phyloP scores from a whole-genome alignment of 2,797 vertebrate species.

The Nannoperca australis region DNA sequence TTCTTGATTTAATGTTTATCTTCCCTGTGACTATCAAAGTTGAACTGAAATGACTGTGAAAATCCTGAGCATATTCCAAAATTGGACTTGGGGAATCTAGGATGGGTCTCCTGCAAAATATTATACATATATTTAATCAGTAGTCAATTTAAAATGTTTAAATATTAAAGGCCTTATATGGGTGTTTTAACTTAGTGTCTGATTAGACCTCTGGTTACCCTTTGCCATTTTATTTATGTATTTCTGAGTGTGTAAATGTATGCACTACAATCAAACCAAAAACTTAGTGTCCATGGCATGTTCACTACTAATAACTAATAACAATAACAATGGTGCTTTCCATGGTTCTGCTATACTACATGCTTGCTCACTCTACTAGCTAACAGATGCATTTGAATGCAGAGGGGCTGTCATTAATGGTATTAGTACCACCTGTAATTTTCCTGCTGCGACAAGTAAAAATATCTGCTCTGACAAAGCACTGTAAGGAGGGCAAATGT shows the following conservation, averaged over 20 bases:
- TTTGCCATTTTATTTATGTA: not conserved
- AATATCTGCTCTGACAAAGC: not conserved
- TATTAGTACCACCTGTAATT: not conserved
- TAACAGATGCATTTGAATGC: not conserved
- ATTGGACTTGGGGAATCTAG: not conserved
- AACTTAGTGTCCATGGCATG: too few relatives aligned
- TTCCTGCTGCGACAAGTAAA: not conserved
- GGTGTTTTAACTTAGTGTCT: not conserved
- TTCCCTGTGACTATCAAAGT: too few relatives aligned
- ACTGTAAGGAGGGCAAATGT: not conserved
- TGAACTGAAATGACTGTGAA: too few relatives aligned
- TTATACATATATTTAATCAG: not conserved
- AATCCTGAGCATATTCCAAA: not conserved
- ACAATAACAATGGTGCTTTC: too few relatives aligned
- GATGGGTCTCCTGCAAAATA: not conserved
- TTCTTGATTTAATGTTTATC: not conserved
- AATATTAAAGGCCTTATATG: not conserved
- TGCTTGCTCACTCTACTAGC: not conserved
- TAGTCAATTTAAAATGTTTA: not conserved
- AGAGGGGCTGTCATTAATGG: not conserved
- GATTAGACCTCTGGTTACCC: not conserved
- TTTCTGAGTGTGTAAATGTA: too few relatives aligned
- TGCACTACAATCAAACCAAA: too few relatives aligned
- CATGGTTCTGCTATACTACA: not conserved
- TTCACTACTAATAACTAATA: too few relatives aligned